Percentiles rank a stretch among this genome's conserved stretches.
These are phyloP conservation scores for Bostrychus sinensis DNA, from an alignment of 2,113 vertebrate genomes.

Conservation along the genomic window DNA sequence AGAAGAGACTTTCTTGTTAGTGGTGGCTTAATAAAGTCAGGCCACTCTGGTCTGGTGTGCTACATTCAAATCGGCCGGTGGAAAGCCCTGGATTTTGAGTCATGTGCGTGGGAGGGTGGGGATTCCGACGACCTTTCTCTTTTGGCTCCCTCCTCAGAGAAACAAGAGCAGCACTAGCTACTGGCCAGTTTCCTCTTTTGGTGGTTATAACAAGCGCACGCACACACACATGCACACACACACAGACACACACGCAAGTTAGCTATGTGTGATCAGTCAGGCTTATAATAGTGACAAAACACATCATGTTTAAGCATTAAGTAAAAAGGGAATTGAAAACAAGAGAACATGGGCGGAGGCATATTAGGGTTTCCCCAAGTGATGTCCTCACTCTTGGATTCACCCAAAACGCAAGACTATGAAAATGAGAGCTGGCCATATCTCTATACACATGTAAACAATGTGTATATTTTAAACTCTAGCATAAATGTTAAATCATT, in stretches of 20 bases:
- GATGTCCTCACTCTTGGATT: conserved; percentile 39
- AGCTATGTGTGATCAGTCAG: background rate
- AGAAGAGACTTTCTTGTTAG: background rate
- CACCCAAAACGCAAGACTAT: conserved; percentile 18
- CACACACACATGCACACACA: too few relatives aligned
- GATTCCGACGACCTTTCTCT: conserved; percentile 77
- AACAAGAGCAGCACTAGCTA: conserved; percentile 27
- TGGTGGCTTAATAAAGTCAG: too few relatives aligned
- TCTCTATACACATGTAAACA: too few relatives aligned
- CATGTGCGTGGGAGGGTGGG: conserved; percentile 76
- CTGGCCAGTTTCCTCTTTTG: conserved; percentile 64
- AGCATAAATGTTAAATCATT: too few relatives aligned
- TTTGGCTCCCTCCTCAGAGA: conserved; percentile 35
- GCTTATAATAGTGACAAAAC: conserved; percentile 19
- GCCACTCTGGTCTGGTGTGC: conserved; percentile 40
- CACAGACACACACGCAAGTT: background rate
- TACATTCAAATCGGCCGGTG: conserved; percentile 68
- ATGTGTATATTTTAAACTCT: too few relatives aligned
- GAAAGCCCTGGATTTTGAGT: conserved; percentile 82
- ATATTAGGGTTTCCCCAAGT: conserved; percentile 59
- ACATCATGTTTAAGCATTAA: conserved; percentile 32
- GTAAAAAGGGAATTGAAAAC: conserved; percentile 68
- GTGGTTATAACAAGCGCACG: conserved; percentile 31
- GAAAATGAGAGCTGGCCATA: background rate
- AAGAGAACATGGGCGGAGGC: conserved; percentile 23